phyloP scores from a whole-genome alignment of 2,888 invertebrate species.

The Spisula subtruncata region DNA sequence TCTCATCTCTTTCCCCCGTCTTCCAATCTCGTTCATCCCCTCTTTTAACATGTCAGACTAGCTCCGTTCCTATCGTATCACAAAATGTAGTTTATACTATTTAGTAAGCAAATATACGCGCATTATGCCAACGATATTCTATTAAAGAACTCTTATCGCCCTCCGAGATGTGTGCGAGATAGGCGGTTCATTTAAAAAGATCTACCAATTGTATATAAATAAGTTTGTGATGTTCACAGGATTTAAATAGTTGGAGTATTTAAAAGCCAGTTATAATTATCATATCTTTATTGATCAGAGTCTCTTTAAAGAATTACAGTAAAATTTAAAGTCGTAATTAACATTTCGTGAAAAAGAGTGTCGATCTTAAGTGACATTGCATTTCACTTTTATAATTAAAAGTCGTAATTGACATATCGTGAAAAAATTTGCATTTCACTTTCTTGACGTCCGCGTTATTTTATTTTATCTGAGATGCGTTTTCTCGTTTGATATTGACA shows the following conservation, averaged over 20 bases:
- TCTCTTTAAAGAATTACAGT: neutral
- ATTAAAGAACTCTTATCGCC: neutral
- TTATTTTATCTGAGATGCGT: neutral
- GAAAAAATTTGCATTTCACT: neutral
- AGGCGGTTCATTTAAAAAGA: neutral
- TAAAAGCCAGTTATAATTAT: neutral
- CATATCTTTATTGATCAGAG: neutral
- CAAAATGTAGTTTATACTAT: neutral
- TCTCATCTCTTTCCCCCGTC: too few species aligned
- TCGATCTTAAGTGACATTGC: neutral
- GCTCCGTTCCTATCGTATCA: neutral
- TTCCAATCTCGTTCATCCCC: neutral
- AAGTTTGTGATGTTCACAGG: neutral
- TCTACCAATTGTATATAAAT: conserved; percentile 5
- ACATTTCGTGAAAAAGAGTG: neutral
- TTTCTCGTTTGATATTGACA: neutral
- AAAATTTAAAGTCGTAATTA: neutral
- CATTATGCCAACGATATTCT: conserved; percentile 1
- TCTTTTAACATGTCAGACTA: neutral
- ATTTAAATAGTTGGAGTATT: neutral
- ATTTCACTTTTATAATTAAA: neutral
- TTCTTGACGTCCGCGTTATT: neutral
- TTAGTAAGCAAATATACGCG: neutral
- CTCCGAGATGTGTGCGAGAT: neutral
- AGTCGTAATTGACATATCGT: neutral